A percentile compares a stretch with the other conserved stretches of the same genome.
Conservation (phyloP, 2,113 vertebrate species). For the Sisor rabdophorus region DNA sequence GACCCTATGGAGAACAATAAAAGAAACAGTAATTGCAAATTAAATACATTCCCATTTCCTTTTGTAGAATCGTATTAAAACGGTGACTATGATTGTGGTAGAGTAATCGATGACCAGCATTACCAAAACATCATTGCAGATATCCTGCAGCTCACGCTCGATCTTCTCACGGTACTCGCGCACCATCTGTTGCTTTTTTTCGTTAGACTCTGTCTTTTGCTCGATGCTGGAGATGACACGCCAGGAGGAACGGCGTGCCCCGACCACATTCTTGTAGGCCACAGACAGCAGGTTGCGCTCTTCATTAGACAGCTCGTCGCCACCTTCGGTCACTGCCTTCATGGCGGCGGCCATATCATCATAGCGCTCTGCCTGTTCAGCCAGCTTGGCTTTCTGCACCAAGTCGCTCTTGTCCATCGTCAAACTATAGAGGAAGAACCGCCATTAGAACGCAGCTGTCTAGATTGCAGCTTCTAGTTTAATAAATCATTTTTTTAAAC, state of each 20-base stretch:
- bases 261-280: slow-evolving; percentile 98
- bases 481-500: background rate
- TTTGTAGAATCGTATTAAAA: background rate
- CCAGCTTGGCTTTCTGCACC: slow-evolving; percentile 97
- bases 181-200: slow-evolving; percentile 96
- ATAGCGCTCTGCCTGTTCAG: slow-evolving; percentile 96
- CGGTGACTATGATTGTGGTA: background rate
- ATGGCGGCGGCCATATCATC: slow-evolving; percentile 97
- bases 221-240: slow-evolving; percentile 98
- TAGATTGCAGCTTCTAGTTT: background rate
- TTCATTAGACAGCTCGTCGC: slow-evolving; percentile 89
- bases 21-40: background rate
- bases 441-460: background rate
- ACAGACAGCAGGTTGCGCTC: slow-evolving; percentile 96
- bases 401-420: slow-evolving; percentile 97
- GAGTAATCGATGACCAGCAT: background rate
- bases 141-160: slow-evolving; percentile 89
- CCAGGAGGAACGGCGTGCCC: slow-evolving; percentile 96
- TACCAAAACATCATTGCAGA: slow-evolving; percentile 80
- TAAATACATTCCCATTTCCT: background rate
- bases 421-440: slow-evolving; percentile 53
- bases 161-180: slow-evolving; percentile 96
- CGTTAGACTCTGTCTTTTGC: slow-evolving; percentile 92
- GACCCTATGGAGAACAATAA: slow-evolving; percentile 66
- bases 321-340: slow-evolving; percentile 94